These are phyloP conservation scores for Clusia tigrina DNA, from an alignment of 2,888 invertebrate species.

Conservation along the genomic window DNA sequence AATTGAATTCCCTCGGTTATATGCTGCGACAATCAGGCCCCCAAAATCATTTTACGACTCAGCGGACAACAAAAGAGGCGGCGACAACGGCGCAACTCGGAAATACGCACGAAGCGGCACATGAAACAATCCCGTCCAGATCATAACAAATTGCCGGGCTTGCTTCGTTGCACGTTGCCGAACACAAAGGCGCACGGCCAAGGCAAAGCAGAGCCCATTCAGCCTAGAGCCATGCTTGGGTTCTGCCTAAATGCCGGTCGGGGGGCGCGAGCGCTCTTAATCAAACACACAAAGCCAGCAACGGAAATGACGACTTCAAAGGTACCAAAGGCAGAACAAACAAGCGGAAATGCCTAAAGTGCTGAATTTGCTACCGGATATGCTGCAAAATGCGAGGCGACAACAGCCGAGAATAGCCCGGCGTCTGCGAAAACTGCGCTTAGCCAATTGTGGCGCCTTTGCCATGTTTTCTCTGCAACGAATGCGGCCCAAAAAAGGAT, in stretches of 20 bases:
- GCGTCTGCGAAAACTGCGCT: too few relatives aligned
- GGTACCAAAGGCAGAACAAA: conserved; percentile 36
- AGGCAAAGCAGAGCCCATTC: background rate
- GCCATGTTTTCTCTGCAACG: too few relatives aligned
- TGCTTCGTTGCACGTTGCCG: conserved; percentile 50
- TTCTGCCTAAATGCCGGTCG: background rate
- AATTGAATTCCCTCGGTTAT: too few relatives aligned
- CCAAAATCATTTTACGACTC: background rate
- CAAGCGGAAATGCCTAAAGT: conserved; percentile 24
- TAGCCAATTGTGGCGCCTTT: too few relatives aligned
- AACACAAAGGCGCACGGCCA: background rate
- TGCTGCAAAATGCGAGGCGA: too few relatives aligned
- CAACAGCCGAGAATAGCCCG: too few relatives aligned
- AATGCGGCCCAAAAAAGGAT: too few relatives aligned
- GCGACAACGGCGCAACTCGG: too few relatives aligned
- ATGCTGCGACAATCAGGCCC: background rate
- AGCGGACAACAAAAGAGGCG: background rate
- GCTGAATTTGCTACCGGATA: conserved; percentile 9
- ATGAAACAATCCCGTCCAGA: conserved; percentile 34
- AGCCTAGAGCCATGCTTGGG: background rate
- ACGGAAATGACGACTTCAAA: conserved; percentile 42
- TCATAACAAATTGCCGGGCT: conserved; percentile 54
- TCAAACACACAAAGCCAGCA: background rate
- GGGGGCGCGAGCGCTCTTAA: background rate
- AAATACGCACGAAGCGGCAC: conserved; percentile 53